Evolutionary conservation across 2,113 vertebrate genomes (phyloP).

Genomic region (Onychostoma macrolepis): DNA sequence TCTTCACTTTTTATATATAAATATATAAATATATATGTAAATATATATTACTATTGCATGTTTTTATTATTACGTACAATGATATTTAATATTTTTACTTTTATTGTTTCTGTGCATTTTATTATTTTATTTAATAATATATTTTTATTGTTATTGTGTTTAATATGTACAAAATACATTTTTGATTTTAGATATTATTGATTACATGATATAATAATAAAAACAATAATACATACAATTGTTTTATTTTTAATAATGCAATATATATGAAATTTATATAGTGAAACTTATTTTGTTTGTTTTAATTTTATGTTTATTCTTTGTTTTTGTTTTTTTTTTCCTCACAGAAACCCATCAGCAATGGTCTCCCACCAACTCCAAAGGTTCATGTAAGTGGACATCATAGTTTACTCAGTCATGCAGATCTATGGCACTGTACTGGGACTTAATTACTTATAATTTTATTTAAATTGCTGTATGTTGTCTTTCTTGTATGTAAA

Average conservation of each 20-base stretch:
- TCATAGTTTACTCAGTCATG: neutral
- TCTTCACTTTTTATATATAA: too few species aligned
- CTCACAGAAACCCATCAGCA: slow-evolving; percentile 84
- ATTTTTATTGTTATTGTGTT: too few species aligned
- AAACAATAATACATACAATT: neutral
- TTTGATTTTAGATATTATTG: too few species aligned
- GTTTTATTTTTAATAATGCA: neutral
- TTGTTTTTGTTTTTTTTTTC: neutral
- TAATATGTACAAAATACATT: too few species aligned
- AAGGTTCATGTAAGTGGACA: slow-evolving; percentile 86
- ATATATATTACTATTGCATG: too few species aligned
- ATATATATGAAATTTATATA: neutral
- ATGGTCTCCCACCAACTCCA: slow-evolving; percentile 89
- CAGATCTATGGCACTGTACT: neutral
- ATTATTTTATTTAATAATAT: too few species aligned
- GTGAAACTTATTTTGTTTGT: neutral
- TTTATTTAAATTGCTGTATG: neutral
- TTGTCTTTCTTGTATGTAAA: neutral
- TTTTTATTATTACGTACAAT: too few species aligned
- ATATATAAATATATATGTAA: too few species aligned
- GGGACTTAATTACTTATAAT: neutral
- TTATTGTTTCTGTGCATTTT: neutral
- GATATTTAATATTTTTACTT: too few species aligned
- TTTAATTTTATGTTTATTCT: neutral
- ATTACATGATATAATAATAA: neutral